Base-by-base conservation (phyloP, 2,113 vertebrate genomes). In the Xerus inauris region DNA sequence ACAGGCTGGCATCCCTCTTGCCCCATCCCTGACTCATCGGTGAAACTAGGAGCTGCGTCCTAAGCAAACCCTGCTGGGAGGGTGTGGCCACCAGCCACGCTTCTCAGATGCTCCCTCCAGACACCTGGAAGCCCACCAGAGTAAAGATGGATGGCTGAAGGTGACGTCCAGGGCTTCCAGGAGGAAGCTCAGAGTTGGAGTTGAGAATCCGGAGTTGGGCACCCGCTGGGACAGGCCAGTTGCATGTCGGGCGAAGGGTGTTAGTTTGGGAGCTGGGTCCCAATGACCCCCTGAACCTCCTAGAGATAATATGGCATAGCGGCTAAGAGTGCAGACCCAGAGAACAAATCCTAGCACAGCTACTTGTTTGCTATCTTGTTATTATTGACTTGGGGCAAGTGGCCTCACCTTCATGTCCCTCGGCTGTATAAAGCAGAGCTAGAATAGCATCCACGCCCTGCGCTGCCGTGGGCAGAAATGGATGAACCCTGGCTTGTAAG, bases 141-240 rank as follows among this genome's bases (percentile, higher is more conserved):
- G 47, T 79, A 35, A 96, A 95, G 49, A 57, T 65, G 9, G 59
- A 62, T n/a, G 22, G 73, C 30, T 38, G 35, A 88, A 79, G 86
- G 40, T n/a, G 69, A 69, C 26, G 10, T 45, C n/a, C 20, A 22
- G 22, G 49, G 45, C 35, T 49, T 40, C 26, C 4, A 6, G 28
- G 20, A 30, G 59, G 79, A 57, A 67, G 82, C 81, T 40, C 24
- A n/a, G n/a, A n/a, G n/a, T n/a, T n/a, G n/a, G 59, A 72, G 26
- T 6, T 0, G 57, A 35, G 40, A 40, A 11, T 42, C 94, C 81
- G 49, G 85, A 38, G 38, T 67, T 19, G 59, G 71, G 32, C 12
- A 20, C 3, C 3, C 3, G 19, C 49, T 30, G 26, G 82, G 59
- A 59, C 0, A 20, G 38, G 8, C 73, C 38, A 12, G 83, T 79